Base-by-base conservation (phyloP, 2,797 vertebrate species). In the Sebastes minor region DNA sequence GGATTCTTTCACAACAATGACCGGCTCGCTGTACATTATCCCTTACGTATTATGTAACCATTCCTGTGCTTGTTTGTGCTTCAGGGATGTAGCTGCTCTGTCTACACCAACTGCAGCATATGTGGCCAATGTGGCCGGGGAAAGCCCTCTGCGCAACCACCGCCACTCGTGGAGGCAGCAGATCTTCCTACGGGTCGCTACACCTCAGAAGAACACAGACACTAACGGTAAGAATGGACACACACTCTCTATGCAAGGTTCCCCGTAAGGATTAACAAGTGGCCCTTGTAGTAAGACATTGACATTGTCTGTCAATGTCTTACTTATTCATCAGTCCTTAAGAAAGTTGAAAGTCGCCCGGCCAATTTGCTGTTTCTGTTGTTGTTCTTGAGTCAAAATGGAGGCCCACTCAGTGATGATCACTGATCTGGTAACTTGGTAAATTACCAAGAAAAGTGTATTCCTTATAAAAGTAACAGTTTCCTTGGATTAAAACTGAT, bases 161-260 rank as follows among this genome's bases (percentile, higher is more conserved):
- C 95, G 98, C 28, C 98, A 99, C 88, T 99, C 99, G 0, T 99
- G 99, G 99, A 96, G 99, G 85, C 98, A 99, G 80, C 98, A 99
- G 95, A 99, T 99, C 87, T 99, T 99, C 90, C 95, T 99, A 8
- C 95, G 99, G 9, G 98, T 99, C 9, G 98, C 98, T 12, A 99
- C 98, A 1, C 98, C 98, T 2, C 98, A 99, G 93, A 99, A 99
- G 89, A 95, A 94, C 0, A 94, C 96, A 0, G 98, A 99, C 13
- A 87, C 95, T 71, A 93, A 93, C 0, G 91, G 95, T 96, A 88
- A 78, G 82, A 71, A 35, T 6, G 14, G 6, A 57, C 25, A n/a
- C n/a, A 57, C 25, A 18, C 7, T 64, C 35, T 18, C 49, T 18
- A 5, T 13, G 3, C 8, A 33, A 30, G 2, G 22, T 20, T 57